Evolutionary conservation across 2,888 invertebrate genomes (phyloP).

Genomic region (Octonoba sinensis): DNA sequence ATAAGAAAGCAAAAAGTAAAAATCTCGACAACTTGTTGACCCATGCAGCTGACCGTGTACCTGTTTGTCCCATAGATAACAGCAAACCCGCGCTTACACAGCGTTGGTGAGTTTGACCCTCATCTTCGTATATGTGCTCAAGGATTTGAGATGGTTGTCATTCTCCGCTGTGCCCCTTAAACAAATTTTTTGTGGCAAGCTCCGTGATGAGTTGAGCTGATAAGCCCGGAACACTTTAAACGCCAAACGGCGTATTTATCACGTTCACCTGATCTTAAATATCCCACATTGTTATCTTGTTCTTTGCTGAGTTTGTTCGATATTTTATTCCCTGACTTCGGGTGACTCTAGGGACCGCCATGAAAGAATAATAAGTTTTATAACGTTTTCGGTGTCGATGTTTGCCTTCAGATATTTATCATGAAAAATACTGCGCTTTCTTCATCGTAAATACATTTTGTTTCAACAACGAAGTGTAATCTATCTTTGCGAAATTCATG

Average conservation of each 20-base stretch:
- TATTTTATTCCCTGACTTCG: not conserved
- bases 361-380: slow-evolving; percentile 25
- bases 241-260: slow-evolving; percentile 48
- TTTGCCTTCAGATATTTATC: too few species aligned
- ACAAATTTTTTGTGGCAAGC: slow-evolving; percentile 27
- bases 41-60: slow-evolving; percentile 32
- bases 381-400: not conserved
- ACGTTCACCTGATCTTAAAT: slow-evolving; percentile 43
- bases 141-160: slow-evolving; percentile 8
- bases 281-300: slow-evolving; percentile 7
- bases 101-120: not conserved
- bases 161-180: slow-evolving; percentile 13
- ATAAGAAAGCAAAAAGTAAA: not conserved
- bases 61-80: slow-evolving; percentile 49
- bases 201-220: slow-evolving; percentile 32
- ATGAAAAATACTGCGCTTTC: too few species aligned
- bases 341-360: slow-evolving; percentile 16
- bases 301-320: not conserved
- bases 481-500: too few species aligned
- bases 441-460: too few species aligned
- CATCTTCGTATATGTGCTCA: slow-evolving; percentile 15
- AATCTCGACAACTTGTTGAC: slow-evolving; percentile 45
- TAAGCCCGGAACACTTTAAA: slow-evolving; percentile 42
- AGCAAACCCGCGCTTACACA: slow-evolving; percentile 5
- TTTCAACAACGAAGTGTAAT: too few species aligned